Conservation (phyloP, 2,113 vertebrate genomes). For the Cephalopterus ornatus region DNA sequence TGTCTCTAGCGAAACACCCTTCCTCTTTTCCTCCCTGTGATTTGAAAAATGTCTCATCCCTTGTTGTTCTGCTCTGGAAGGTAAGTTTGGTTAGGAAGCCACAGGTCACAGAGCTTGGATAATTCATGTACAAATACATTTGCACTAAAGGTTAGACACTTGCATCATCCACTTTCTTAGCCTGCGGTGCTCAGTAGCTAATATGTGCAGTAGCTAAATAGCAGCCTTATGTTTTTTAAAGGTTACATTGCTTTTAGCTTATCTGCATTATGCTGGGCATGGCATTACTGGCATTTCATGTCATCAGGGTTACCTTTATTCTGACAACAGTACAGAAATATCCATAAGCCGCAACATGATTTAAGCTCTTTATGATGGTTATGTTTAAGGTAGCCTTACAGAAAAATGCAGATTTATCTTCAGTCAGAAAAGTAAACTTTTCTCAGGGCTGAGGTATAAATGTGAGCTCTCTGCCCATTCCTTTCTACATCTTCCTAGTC, state of each 20-base stretch:
- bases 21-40: not conserved
- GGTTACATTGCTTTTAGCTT: conserved; percentile 41
- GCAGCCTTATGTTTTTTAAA: conserved; percentile 28
- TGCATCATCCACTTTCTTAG: not conserved
- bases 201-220: conserved; percentile 23
- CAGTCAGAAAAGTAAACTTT: not conserved
- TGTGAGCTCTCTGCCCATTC: not conserved
- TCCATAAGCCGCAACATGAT: not conserved
- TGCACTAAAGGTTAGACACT: not conserved
- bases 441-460: not conserved
- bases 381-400: not conserved
- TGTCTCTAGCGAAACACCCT: not conserved
- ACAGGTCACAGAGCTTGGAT: not conserved
- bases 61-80: not conserved
- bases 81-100: not conserved
- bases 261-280: not conserved
- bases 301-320: conserved; percentile 35
- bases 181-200: not conserved
- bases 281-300: conserved; percentile 13
- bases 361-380: not conserved
- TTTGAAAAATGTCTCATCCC: not conserved
- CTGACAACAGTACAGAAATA: conserved; percentile 39
- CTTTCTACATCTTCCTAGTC: not conserved
- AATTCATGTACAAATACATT: not conserved
- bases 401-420: not conserved